Conservation (phyloP, 2,888 invertebrate species). For the Onthophagus sagittarius region DNA sequence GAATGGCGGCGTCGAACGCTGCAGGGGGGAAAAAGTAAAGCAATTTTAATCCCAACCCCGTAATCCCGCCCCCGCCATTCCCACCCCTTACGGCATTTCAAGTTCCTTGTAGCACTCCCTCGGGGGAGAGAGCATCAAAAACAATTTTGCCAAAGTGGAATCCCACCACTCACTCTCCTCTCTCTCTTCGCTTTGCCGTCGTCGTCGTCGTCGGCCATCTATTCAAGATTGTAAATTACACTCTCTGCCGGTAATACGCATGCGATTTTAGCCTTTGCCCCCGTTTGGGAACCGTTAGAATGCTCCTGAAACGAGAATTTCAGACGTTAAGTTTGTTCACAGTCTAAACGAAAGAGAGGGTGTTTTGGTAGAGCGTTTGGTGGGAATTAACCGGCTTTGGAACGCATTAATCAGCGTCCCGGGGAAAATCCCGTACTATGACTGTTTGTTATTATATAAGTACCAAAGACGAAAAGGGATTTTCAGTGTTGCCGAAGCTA, state of each 20-base stretch:
- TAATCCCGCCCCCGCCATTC: conserved; percentile 27
- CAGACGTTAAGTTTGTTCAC: conserved; percentile 21
- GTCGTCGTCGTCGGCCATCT: conserved; percentile 35
- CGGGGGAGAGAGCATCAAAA: conserved; percentile 42
- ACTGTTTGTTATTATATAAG: conserved; percentile 43
- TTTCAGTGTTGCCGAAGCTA: not conserved
- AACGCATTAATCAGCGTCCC: conserved; percentile 68
- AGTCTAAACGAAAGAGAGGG: conserved; percentile 9
- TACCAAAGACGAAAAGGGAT: not conserved
- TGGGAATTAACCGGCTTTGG: conserved; percentile 64
- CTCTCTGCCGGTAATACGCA: conserved; percentile 37
- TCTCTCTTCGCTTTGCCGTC: too few species aligned
- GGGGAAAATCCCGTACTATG: conserved; percentile 46
- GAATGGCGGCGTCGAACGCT: conserved; percentile 2
- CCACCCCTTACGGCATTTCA: not conserved
- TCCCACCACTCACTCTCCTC: conserved; percentile 38
- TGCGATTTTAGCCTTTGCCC: conserved; percentile 36
- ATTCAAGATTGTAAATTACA: conserved; percentile 45
- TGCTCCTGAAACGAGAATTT: not conserved
- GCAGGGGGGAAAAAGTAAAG: conserved; percentile 2
- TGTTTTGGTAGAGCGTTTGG: conserved; percentile 56
- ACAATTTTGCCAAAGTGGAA: conserved; percentile 41
- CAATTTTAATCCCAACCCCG: conserved; percentile 19
- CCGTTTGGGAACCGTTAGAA: conserved; percentile 6
- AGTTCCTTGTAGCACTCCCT: not conserved